Conservation (phyloP, 2,797 vertebrate species). For the Clamator glandarius region DNA sequence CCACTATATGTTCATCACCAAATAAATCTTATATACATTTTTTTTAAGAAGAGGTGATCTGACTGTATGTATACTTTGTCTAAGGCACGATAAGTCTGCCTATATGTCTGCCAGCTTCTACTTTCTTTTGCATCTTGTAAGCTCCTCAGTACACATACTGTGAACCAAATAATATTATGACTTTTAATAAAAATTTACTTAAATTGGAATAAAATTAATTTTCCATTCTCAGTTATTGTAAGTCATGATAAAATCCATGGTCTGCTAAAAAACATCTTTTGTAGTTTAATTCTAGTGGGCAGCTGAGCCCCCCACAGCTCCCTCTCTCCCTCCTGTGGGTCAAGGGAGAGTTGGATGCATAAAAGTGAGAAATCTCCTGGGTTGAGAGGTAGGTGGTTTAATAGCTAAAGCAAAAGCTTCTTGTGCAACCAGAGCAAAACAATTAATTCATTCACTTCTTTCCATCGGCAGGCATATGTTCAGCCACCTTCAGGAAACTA, state of each 20-base stretch:
- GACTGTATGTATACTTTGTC: background rate
- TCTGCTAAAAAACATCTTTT: no score
- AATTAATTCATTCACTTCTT: background rate
- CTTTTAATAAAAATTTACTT: background rate
- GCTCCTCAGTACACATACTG: background rate
- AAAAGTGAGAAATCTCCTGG: background rate
- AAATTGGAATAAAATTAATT: background rate
- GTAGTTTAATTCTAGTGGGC: no score
- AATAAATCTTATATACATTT: background rate
- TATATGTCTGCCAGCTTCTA: background rate
- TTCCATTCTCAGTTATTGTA: no score
- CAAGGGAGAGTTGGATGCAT: background rate
- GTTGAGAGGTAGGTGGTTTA: background rate
- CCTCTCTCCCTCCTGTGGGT: accelerated
- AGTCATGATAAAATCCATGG: no score
- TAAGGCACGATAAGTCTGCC: background rate
- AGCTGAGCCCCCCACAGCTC: no score
- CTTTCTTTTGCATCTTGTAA: background rate
- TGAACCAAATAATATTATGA: background rate
- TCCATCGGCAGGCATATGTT: background rate
- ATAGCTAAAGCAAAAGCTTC: background rate
- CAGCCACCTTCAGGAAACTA: background rate
- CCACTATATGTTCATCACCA: background rate
- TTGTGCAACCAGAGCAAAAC: background rate
- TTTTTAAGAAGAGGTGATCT: background rate